Conservation (phyloP, 53 echinoderm and acorn worm genomes). For the Echinometra lucunter region DNA sequence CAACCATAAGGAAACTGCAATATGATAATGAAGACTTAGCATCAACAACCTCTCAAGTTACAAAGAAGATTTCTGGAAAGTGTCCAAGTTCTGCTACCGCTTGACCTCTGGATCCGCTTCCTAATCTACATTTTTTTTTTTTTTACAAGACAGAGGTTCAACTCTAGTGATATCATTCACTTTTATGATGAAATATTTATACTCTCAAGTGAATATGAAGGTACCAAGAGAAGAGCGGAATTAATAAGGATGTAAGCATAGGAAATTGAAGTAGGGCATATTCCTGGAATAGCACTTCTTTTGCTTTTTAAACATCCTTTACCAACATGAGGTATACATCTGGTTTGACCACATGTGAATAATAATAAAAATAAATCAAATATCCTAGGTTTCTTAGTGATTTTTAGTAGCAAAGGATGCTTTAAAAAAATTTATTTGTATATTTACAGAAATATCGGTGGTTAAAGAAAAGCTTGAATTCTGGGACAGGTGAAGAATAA, state of each 20-base stretch:
- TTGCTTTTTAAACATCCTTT: background rate
- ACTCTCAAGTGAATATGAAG: background rate
- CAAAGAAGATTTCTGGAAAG: slow-evolving; percentile 1
- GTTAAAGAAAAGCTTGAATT: too few relatives aligned
- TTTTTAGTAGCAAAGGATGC: too few relatives aligned
- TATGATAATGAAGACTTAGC: background rate
- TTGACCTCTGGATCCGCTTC: slow-evolving; percentile 1
- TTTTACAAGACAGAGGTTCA: background rate
- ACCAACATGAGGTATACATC: slow-evolving; percentile 19
- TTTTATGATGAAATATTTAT: background rate
- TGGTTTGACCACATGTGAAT: background rate
- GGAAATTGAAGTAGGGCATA: background rate
- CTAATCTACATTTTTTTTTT: background rate
- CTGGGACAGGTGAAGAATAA: too few relatives aligned
- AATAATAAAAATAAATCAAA: background rate
- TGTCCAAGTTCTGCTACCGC: background rate
- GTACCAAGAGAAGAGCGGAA: background rate
- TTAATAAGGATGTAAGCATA: background rate
- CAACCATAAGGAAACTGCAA: background rate
- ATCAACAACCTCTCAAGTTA: background rate
- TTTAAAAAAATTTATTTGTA: too few relatives aligned
- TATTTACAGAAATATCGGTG: too few relatives aligned
- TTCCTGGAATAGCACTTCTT: slow-evolving; percentile 1
- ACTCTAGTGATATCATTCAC: background rate
- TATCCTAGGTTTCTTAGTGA: too few relatives aligned